Conservation (phyloP, 2,113 vertebrate species). For the Craseonycteris thonglongyai region DNA sequence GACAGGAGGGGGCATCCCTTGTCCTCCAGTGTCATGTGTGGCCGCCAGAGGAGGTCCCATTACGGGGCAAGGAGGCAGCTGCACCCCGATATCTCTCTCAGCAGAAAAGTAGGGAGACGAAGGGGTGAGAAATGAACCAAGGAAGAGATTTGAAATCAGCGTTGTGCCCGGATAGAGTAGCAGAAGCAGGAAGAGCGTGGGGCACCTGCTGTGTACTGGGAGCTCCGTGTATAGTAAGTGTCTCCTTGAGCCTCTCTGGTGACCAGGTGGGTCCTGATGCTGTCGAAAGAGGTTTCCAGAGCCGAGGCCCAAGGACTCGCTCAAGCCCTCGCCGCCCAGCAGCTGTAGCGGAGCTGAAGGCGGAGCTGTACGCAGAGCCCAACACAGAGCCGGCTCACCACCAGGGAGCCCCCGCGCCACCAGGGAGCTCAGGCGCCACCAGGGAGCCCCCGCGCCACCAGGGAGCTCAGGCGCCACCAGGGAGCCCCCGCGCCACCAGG, state of each 20-base stretch:
- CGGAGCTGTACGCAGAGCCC: no score
- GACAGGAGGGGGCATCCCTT: background rate
- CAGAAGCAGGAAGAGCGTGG: background rate
- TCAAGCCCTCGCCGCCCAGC: background rate
- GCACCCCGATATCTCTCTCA: background rate
- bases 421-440: background rate
- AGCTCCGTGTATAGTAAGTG: no score
- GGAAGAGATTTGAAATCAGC: background rate
- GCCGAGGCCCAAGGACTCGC: background rate
- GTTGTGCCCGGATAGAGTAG: background rate
- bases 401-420: background rate
- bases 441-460: no score
- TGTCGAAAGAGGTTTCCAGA: background rate
- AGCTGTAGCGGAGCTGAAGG: background rate
- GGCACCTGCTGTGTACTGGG: background rate
- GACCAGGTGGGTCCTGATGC: background rate
- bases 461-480: no score
- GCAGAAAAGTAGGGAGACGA: background rate
- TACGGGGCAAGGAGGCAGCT: background rate
- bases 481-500: no score
- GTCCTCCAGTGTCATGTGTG: background rate
- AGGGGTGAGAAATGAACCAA: background rate
- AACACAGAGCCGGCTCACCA: no score
- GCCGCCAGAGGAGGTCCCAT: background rate
- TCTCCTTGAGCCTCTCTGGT: background rate